Base-by-base conservation (phyloP, 2,888 invertebrate species). In the Drepana falcataria region DNA sequence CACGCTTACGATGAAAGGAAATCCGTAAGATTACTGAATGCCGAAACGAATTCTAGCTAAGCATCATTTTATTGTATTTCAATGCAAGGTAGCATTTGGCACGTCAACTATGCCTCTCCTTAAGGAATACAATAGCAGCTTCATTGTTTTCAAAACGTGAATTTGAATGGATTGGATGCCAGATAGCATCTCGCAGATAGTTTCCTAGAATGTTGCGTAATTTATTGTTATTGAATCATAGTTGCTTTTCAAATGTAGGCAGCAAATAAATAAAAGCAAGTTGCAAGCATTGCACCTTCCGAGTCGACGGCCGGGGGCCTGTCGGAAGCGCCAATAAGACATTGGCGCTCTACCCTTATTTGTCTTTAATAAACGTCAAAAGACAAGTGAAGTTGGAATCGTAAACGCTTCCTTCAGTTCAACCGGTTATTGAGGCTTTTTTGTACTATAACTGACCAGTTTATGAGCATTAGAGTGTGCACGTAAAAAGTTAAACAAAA, bases 141-240 rank as follows among this genome's bases (percentile, higher is more conserved):
- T 69, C 79, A 81, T 79, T 80, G 82, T 84, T 76, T 71, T 70
- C 73, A 68, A 75, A 77, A 74, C 66, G 68, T 66, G 73, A 73
- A 80, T 81, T 80, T 77, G 74, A 81, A 83, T 75, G 64, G 71
- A 75, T 75, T 73, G 68, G 64, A 64, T 59, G 60, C 53, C 59
- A 65, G 85, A 87, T 85, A 77, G 68, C 69, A 85, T 85, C 84
- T 74, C 68, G 51, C 65, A 76, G 81, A 75, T 79, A 69, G 73
- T 64, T 58, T 59, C 64, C 64, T 68, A 61, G 61, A 63, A 67
- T 59, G 56, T 65, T 68, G 64, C 58, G 56, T 64, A 59, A 65
- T 63, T 68, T 66, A 66, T 64, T 65, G 65, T 61, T 64, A 61
- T 65, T 52, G 57, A 49, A 51, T 47, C 55, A 51, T 57, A 47